phyloP scores from a whole-genome alignment of 2,113 vertebrate genomes.

The Lipophrys pholis region DNA sequence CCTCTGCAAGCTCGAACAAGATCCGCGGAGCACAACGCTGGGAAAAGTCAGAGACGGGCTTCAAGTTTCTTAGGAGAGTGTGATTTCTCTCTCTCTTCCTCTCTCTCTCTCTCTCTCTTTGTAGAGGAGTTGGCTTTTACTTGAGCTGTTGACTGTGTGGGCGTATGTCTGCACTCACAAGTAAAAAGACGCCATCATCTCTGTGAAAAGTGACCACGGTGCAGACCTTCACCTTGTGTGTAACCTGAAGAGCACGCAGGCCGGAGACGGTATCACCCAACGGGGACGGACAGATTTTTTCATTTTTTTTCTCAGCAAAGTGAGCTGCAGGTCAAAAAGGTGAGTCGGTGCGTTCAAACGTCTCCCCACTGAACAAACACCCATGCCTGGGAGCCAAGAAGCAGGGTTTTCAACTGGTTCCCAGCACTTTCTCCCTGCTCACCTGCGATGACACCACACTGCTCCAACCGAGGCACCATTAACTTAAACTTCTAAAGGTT shows the following conservation, averaged over 20 bases:
- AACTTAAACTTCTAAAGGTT: too few species aligned
- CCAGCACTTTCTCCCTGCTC: too few species aligned
- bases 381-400: conserved; percentile 38
- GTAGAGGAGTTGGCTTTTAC: background rate
- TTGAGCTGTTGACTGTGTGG: conserved; percentile 2
- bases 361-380: conserved; percentile 64
- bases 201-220: background rate
- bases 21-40: conserved; percentile 32
- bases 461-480: too few species aligned
- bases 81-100: background rate
- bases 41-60: conserved; percentile 40
- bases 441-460: too few species aligned
- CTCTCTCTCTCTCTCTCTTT: too few species aligned
- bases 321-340: conserved; percentile 48
- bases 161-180: background rate
- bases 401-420: conserved; percentile 22
- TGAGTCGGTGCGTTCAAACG: conserved; percentile 61
- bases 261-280: conserved; percentile 43
- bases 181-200: background rate
- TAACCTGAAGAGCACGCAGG: conserved; percentile 50
- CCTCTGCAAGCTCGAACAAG: conserved; percentile 68
- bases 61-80: conserved; percentile 33
- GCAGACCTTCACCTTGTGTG: background rate
- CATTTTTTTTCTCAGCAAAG: conserved; percentile 38
- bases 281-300: conserved; percentile 41